Evolutionary conservation across 2,888 invertebrate genomes (phyloP).

Genomic region (Theodoxus fluviatilis): DNA sequence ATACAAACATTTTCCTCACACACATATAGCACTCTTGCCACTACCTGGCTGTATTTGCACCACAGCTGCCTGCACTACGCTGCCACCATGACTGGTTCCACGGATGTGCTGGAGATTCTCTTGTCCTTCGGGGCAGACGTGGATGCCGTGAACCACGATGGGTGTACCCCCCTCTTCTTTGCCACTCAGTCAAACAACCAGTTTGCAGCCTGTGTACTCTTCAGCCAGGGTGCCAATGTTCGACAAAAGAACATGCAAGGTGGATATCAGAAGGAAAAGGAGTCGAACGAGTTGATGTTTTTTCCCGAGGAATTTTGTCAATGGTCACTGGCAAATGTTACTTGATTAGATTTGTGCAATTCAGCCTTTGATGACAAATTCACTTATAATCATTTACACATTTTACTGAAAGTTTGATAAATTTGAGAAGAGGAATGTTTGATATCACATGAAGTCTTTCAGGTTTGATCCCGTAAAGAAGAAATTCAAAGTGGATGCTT

Average conservation of each 20-base stretch:
- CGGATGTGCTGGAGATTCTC: constrained; percentile 58
- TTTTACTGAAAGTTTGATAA: too few relatives aligned
- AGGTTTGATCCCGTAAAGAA: too few relatives aligned
- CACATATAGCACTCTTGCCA: not conserved
- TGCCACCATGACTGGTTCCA: constrained; percentile 50
- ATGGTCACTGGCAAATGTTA: too few relatives aligned
- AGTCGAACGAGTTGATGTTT: too few relatives aligned
- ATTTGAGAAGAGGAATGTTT: too few relatives aligned
- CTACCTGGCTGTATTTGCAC: constrained; percentile 11
- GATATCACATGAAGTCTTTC: too few relatives aligned
- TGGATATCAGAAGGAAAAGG: too few relatives aligned
- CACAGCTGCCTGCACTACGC: constrained; percentile 60
- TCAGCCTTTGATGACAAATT: too few relatives aligned
- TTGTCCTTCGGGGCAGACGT: constrained; percentile 55
- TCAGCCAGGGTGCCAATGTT: constrained; percentile 55
- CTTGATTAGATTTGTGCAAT: too few relatives aligned
- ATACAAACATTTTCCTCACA: not conserved
- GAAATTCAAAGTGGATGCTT: too few relatives aligned
- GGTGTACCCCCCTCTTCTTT: constrained; percentile 59
- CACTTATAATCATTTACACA: too few relatives aligned
- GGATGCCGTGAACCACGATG: constrained; percentile 56
- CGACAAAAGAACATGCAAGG: constrained; percentile 57
- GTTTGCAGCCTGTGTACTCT: constrained; percentile 57
- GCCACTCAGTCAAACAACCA: constrained; percentile 62
- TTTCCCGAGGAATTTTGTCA: too few relatives aligned